These are phyloP conservation scores for Rhadina sibilatrix DNA, from an alignment of 2,113 vertebrate species.

Conservation along the genomic window DNA sequence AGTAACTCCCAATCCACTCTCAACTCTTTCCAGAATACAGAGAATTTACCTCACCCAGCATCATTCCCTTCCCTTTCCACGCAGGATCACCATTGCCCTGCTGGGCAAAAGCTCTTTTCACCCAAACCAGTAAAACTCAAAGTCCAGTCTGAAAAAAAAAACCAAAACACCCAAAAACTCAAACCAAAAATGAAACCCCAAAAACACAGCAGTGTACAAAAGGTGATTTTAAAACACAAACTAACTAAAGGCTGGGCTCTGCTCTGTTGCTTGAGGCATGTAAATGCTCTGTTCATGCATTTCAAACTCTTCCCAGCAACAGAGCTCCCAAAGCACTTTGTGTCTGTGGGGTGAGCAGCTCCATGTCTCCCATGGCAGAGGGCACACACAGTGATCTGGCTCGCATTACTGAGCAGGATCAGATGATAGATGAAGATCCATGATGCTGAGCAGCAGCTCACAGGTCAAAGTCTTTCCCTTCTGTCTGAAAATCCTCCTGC, in stretches of 20 bases:
- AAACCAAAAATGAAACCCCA: not conserved
- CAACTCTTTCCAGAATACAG: not conserved
- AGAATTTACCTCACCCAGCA: not conserved
- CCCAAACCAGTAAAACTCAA: not conserved
- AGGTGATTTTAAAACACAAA: not conserved
- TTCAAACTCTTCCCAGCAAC: conserved; percentile 27
- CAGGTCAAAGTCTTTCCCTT: conserved; percentile 24
- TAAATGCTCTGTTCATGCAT: not conserved
- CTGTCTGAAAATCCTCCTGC: conserved; percentile 3
- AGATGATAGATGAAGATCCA: conserved; percentile 41
- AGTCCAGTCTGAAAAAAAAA: not conserved
- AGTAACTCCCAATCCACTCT: not conserved
- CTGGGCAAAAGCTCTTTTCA: not conserved
- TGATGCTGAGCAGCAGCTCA: conserved; percentile 32
- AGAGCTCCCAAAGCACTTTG: not conserved
- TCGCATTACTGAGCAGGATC: conserved; percentile 53
- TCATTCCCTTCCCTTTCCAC: not conserved
- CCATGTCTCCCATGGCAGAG: conserved; percentile 41
- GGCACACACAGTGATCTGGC: conserved; percentile 31
- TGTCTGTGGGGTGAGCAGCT: conserved; percentile 21
- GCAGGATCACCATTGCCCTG: not conserved
- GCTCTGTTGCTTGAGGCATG: not conserved
- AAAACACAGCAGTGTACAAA: not conserved
- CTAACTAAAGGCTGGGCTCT: not conserved
- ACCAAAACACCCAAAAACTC: too few species aligned